These are phyloP conservation scores for Nannospalax galili DNA, from an alignment of 2,113 vertebrate species.

Conservation along the genomic window DNA sequence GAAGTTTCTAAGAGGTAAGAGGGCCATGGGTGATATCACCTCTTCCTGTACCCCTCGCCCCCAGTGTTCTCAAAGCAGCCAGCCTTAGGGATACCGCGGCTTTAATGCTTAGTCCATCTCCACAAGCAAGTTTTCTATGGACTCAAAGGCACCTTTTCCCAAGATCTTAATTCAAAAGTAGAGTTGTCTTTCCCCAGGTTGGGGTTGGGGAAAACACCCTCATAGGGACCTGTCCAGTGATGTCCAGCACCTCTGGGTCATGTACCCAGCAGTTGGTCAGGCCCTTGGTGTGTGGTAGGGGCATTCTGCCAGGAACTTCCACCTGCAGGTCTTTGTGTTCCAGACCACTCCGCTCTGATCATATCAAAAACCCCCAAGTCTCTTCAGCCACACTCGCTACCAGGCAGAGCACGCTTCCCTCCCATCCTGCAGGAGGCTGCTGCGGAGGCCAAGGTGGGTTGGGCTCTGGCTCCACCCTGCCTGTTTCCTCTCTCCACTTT, in stretches of 20 bases:
- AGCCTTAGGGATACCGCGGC: neutral
- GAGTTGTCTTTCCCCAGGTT: constrained; percentile 37
- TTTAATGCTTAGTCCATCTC: neutral
- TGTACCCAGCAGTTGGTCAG: neutral
- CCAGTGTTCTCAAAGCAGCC: neutral
- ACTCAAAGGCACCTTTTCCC: constrained; percentile 63
- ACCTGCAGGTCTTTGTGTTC: neutral
- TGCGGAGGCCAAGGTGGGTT: neutral
- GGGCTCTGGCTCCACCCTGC: neutral
- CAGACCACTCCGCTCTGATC: neutral
- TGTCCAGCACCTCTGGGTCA: neutral
- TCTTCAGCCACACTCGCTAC: neutral
- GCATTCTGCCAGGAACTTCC: neutral
- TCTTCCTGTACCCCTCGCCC: neutral
- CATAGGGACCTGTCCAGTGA: neutral
- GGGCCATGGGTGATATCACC: neutral
- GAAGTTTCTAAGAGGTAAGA: neutral
- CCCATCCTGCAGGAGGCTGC: neutral
- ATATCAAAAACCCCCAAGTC: neutral
- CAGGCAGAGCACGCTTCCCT: neutral
- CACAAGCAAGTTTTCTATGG: neutral
- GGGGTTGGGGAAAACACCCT: neutral
- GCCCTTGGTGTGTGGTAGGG: neutral
- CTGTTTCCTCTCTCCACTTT: neutral
- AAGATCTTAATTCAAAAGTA: constrained; percentile 42